Conservation (phyloP, 2,888 invertebrate species). For the Onthophagus sagittarius region DNA sequence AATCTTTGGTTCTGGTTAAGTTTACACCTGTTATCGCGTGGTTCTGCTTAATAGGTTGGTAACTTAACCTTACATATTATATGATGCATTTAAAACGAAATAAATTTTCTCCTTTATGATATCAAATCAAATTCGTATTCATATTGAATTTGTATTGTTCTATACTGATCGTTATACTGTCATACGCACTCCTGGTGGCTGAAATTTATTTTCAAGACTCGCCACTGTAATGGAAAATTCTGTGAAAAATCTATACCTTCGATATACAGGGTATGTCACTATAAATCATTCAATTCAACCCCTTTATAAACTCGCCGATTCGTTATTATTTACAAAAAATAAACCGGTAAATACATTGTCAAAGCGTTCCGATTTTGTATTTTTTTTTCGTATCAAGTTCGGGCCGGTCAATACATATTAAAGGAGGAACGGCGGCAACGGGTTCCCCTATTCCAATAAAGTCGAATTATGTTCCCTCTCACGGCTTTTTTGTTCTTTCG, state of each 20-base stretch:
- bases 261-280: background rate
- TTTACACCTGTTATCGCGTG: background rate
- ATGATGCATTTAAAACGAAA: background rate
- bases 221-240: background rate
- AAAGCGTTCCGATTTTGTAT: background rate
- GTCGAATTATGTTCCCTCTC: background rate
- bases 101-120: background rate
- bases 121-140: background rate
- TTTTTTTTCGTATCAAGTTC: background rate
- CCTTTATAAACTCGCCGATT: background rate
- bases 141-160: background rate
- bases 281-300: background rate
- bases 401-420: background rate
- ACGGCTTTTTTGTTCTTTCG: background rate
- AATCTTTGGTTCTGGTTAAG: background rate
- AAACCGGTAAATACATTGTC: background rate
- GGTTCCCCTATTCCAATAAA: background rate
- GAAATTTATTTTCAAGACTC: background rate
- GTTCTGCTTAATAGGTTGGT: background rate
- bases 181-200: background rate
- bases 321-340: background rate
- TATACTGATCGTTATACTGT: background rate
- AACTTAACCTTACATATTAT: background rate
- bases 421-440: background rate
- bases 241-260: background rate